Percentiles rank a stretch among this genome's conserved stretches.
Evolutionary conservation across 1,140 invertebrate genomes (phyloP).

Genomic region (Globodera ellingtonae): DNA sequence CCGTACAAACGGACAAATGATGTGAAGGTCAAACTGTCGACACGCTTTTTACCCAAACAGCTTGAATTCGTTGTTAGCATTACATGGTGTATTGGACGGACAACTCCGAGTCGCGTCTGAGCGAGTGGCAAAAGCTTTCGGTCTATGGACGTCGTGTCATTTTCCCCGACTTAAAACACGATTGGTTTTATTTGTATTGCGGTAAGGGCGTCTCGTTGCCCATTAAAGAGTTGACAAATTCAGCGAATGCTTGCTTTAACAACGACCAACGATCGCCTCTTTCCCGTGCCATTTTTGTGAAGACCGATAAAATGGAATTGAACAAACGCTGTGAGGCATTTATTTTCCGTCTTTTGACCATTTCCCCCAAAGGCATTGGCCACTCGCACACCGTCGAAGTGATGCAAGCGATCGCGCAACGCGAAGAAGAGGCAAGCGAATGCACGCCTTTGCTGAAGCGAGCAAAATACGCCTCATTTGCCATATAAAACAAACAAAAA

Average conservation of each 20-base stretch:
- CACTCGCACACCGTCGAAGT: constrained; percentile 64
- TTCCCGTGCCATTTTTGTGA: constrained; percentile 61
- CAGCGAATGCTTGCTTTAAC: constrained; percentile 61
- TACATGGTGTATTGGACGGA: constrained; percentile 65
- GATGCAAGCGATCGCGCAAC: constrained; percentile 58
- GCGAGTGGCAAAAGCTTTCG: constrained; percentile 62
- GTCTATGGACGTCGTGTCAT: constrained; percentile 59
- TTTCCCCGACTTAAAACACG: constrained; percentile 64
- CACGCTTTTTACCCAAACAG: too few relatives aligned
- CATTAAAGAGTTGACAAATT: constrained; percentile 2
- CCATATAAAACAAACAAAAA: constrained; percentile 3
- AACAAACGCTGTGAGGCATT: constrained; percentile 56
- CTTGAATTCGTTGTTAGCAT: constrained; percentile 44
- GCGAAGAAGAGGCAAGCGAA: constrained; percentile 57
- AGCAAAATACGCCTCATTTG: constrained; percentile 60
- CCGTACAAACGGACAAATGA: constrained; percentile 60
- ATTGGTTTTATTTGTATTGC: constrained; percentile 60
- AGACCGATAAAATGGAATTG: constrained; percentile 65
- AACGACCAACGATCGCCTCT: constrained; percentile 64
- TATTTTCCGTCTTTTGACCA: too few relatives aligned
- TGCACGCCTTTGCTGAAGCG: constrained; percentile 56
- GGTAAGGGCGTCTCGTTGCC: neutral
- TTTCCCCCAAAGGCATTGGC: constrained; percentile 51
- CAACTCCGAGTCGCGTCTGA: constrained; percentile 55
- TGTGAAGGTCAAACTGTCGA: constrained; percentile 50